Evolutionary conservation across 2,797 vertebrate genomes (phyloP).

Genomic region (Valencia hispanica): DNA sequence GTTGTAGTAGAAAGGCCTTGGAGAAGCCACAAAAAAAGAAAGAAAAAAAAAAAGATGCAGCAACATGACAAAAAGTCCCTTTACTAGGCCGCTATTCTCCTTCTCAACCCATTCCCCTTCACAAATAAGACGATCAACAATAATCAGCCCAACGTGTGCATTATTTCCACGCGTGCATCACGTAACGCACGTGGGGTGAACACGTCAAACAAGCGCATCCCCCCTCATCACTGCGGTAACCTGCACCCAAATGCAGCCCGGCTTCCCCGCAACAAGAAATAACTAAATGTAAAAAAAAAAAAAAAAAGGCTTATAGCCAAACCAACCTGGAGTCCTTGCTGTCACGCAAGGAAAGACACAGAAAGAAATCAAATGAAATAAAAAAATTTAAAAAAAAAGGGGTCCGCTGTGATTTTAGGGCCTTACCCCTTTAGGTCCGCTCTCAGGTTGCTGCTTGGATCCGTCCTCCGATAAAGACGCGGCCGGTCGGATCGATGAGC

Average conservation of each 20-base stretch:
- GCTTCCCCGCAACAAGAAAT: constrained; percentile 67
- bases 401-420: constrained; percentile 1
- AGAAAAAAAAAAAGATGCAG: constrained; percentile 24
- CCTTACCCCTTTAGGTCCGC: constrained; percentile 75
- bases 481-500: constrained; percentile 58
- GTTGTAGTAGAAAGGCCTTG: constrained; percentile 24
- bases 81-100: constrained; percentile 52
- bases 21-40: constrained; percentile 14
- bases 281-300: neutral
- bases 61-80: constrained; percentile 6
- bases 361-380: neutral
- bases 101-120: constrained; percentile 12
- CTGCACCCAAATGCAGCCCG: constrained; percentile 78
- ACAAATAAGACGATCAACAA: neutral
- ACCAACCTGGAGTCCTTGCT: constrained; percentile 39
- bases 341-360: constrained; percentile 27
- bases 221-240: constrained; percentile 77
- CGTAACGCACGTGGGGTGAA: constrained; percentile 34
- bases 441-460: constrained; percentile 41
- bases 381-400: constrained; percentile 1
- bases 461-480: constrained; percentile 60
- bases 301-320: no score
- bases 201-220: constrained; percentile 38
- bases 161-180: constrained; percentile 34
- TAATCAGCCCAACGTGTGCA: neutral